Evolutionary conservation across 2,113 vertebrate species (phyloP).

Genomic region (Baryphthengus martii): DNA sequence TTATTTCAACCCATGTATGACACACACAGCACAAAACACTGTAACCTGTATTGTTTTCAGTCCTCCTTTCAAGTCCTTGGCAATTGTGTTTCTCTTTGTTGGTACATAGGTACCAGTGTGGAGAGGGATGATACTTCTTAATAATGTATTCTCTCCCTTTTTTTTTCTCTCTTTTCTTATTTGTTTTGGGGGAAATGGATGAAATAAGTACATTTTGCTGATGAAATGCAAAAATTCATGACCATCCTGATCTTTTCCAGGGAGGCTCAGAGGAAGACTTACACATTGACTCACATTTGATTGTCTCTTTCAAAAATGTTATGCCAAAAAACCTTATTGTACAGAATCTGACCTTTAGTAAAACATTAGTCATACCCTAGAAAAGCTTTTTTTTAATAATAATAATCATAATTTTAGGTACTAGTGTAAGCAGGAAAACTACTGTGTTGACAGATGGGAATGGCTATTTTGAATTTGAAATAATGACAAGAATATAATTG

Average conservation of each 20-base stretch:
- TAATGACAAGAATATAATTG: not conserved
- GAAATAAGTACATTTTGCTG: not conserved
- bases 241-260: not conserved
- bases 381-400: not conserved
- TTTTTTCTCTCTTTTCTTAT: not conserved
- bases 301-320: not conserved
- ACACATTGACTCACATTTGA: not conserved
- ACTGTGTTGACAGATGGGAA: not conserved
- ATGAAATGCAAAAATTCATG: not conserved
- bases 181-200: not conserved
- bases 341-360: not conserved
- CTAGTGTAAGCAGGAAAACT: not conserved
- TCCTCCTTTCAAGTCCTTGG: not conserved
- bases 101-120: not conserved
- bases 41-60: not conserved
- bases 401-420: not conserved
- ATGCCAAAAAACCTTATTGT: not conserved
- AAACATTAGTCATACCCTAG: not conserved
- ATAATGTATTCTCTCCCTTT: not conserved
- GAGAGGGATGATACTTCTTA: not conserved
- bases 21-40: not conserved
- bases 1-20: not conserved
- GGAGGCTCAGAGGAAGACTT: not conserved
- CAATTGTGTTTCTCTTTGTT: not conserved
- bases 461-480: not conserved